These are phyloP conservation scores for Vanessa atalanta DNA, from an alignment of 1,140 invertebrate species.

Conservation along the genomic window DNA sequence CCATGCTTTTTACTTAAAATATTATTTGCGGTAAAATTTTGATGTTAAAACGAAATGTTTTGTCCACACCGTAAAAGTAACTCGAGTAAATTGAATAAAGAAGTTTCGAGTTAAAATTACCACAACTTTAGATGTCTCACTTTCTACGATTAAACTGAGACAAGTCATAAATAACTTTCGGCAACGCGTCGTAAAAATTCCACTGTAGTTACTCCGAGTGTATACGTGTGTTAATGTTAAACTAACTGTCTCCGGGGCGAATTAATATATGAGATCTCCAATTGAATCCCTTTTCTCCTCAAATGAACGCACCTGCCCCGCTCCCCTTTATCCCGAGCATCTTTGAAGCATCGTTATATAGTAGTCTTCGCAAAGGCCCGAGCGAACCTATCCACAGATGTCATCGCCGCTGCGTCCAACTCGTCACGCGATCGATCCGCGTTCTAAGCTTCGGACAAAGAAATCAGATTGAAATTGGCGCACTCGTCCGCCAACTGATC, in stretches of 20 bases:
- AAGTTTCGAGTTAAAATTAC: conserved; percentile 1
- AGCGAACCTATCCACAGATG: conserved; percentile 38
- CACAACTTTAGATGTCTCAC: conserved; percentile 12
- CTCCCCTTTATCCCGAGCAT: conserved; percentile 33
- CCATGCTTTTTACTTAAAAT: conserved; percentile 22
- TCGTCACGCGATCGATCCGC: conserved; percentile 34
- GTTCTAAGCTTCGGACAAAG: conserved; percentile 58
- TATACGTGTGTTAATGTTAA: conserved; percentile 16
- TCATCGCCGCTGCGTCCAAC: conserved; percentile 36
- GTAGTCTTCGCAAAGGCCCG: conserved; percentile 34
- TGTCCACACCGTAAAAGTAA: neutral
- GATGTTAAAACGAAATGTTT: conserved; percentile 8
- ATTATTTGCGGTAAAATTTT: neutral
- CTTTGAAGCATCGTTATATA: conserved; percentile 40
- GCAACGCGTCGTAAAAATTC: conserved; percentile 24
- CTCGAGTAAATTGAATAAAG: neutral
- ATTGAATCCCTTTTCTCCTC: conserved; percentile 34
- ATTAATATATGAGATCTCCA: conserved; percentile 35
- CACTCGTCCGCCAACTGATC: conserved; percentile 45
- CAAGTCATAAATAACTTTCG: conserved; percentile 21
- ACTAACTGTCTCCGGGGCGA: conserved; percentile 21
- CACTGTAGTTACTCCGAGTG: neutral
- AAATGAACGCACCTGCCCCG: conserved; percentile 38
- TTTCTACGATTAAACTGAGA: conserved; percentile 21
- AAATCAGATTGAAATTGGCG: conserved; percentile 67